These are phyloP conservation scores for Gymnodraco acuticeps DNA, from an alignment of 2,797 vertebrate species.

Conservation along the genomic window DNA sequence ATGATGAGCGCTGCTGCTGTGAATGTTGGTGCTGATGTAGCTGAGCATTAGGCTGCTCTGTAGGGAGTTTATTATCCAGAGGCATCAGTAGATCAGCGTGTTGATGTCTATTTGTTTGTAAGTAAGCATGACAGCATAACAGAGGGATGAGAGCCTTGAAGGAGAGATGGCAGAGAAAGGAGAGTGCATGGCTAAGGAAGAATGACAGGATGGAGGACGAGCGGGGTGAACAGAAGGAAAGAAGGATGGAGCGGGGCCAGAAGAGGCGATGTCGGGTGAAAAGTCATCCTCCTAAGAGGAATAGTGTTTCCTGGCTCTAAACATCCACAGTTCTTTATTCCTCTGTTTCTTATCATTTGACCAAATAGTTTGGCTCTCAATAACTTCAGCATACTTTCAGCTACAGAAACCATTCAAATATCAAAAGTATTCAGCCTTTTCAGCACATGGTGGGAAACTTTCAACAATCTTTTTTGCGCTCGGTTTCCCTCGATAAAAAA, in stretches of 20 bases:
- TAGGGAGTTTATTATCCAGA: slow-evolving; percentile 30
- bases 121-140: slow-evolving; percentile 55
- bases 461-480: no score
- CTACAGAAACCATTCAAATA: no score
- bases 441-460: no score
- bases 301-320: slow-evolving; percentile 1
- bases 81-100: slow-evolving; percentile 47
- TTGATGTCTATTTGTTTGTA: slow-evolving; percentile 52
- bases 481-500: no score
- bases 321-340: not conserved
- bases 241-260: slow-evolving; percentile 28
- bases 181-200: slow-evolving; percentile 45
- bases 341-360: no score
- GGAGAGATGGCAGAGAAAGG: slow-evolving; percentile 56
- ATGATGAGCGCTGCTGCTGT: slow-evolving; percentile 28
- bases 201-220: slow-evolving; percentile 21
- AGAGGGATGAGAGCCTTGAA: slow-evolving; percentile 54
- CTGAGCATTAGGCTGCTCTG: slow-evolving; percentile 52
- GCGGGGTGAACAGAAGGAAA: slow-evolving; percentile 16
- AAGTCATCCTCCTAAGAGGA: slow-evolving; percentile 18
- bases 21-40: slow-evolving; percentile 51
- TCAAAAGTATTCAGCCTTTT: no score
- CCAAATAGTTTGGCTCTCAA: no score
- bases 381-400: no score
- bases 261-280: slow-evolving; percentile 25